Conservation (phyloP, 2,113 vertebrate species). For the Chlamydotis undulata region DNA sequence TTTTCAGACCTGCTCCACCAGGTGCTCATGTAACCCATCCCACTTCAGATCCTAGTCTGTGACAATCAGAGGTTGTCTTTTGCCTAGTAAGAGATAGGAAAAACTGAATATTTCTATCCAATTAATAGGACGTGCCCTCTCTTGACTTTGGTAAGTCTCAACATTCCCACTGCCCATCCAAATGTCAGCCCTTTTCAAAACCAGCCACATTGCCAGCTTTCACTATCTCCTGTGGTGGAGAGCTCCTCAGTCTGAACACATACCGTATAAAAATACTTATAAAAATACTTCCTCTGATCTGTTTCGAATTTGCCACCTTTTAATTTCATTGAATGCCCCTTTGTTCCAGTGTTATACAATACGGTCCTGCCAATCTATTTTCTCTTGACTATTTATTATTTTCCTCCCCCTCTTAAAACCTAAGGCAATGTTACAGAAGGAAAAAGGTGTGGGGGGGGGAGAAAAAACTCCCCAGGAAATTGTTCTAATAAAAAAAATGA, state of each 20-base stretch:
- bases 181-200: not conserved
- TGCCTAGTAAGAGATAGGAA: not conserved
- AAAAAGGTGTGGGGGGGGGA: not conserved
- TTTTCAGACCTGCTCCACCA: not conserved
- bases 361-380: not conserved
- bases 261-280: not conserved
- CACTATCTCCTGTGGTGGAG: accelerated
- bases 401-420: constrained; percentile 15
- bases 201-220: accelerated
- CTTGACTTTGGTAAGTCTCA: not conserved
- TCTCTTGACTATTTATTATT: constrained; percentile 24
- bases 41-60: not conserved
- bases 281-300: not conserved
- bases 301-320: not conserved
- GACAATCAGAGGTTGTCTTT: not conserved
- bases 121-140: not conserved
- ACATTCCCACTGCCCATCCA: not conserved
- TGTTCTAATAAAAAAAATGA: constrained; percentile 1
- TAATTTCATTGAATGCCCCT: not conserved
- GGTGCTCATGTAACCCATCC: not conserved
- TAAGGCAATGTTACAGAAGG: not conserved
- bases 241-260: not conserved
- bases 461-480: constrained; percentile 11
- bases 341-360: not conserved
- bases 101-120: not conserved